Evolutionary conservation across 2,797 vertebrate species (phyloP).

Genomic region (Rhinoraja longicauda): DNA sequence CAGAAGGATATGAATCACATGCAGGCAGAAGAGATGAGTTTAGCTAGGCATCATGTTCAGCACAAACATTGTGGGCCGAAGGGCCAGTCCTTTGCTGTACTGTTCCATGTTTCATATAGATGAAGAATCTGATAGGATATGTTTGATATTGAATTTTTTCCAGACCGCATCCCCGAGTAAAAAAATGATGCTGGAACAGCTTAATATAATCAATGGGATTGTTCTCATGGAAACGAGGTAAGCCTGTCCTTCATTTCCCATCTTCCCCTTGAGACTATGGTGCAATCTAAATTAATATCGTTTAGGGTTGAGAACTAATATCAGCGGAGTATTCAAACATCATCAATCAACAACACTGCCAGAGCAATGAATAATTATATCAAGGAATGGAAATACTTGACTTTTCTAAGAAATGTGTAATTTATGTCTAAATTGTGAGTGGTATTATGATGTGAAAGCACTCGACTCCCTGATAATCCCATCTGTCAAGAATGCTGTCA

Average conservation of each 20-base stretch:
- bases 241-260: neutral
- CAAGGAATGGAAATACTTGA: neutral
- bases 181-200: constrained; percentile 64
- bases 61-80: no score
- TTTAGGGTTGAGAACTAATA: neutral
- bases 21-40: no score
- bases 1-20: no score
- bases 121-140: neutral
- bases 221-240: constrained; percentile 60
- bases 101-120: no score
- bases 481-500: neutral
- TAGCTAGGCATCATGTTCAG: no score
- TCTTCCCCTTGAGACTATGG: neutral
- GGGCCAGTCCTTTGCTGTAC: no score
- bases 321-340: neutral
- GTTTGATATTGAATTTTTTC: constrained; percentile 20
- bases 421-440: neutral
- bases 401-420: neutral
- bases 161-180: constrained; percentile 60
- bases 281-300: neutral
- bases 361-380: neutral
- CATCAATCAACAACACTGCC: neutral
- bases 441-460: neutral
- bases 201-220: constrained; percentile 66
- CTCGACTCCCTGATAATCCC: neutral